Conservation (phyloP, 1,140 invertebrate species). For the Saxidomus purpurata region DNA sequence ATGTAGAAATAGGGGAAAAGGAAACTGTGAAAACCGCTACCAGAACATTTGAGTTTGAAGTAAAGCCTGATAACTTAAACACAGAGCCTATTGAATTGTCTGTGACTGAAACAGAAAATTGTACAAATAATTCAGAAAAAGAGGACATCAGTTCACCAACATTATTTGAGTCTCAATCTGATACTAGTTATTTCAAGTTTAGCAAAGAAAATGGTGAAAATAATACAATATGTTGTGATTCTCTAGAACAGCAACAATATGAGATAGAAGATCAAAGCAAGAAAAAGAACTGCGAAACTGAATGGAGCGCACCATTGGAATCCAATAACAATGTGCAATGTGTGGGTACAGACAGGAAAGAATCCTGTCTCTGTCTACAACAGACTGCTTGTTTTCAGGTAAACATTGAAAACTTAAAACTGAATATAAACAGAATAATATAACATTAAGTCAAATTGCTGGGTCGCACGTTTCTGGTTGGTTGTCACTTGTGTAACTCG, state of each 20-base stretch:
- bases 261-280: background rate
- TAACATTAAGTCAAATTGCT: no score
- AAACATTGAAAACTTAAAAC: background rate
- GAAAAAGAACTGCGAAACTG: background rate
- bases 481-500: no score
- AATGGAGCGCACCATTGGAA: background rate
- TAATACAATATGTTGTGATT: background rate
- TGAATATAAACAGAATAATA: background rate
- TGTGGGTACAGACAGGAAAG: background rate
- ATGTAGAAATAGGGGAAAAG: no score
- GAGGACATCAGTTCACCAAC: conserved; percentile 40
- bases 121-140: background rate
- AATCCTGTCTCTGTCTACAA: background rate
- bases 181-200: background rate
- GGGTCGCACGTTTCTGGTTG: no score
- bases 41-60: no score
- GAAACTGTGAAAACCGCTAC: no score
- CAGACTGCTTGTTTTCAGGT: conserved; percentile 13
- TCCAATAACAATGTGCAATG: background rate
- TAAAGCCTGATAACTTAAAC: no score
- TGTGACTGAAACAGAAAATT: background rate
- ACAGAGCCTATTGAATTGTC: background rate
- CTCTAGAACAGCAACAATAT: background rate
- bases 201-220: background rate
- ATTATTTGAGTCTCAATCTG: conserved; percentile 49